phyloP scores from a whole-genome alignment of 2,797 vertebrate species.

The Clangula hyemalis region DNA sequence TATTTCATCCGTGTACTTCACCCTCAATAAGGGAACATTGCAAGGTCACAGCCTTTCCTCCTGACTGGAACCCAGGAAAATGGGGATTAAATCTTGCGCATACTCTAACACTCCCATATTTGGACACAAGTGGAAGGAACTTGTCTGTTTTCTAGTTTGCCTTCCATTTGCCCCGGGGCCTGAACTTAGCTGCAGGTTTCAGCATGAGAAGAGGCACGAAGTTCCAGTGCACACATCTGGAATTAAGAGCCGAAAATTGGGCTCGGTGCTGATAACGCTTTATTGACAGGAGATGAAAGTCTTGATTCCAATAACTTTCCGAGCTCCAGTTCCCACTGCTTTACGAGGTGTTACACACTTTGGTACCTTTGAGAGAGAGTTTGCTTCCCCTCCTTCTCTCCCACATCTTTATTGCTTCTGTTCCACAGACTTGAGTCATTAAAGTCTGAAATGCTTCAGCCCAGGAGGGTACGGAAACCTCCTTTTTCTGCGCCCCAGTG shows the following conservation, averaged over 20 bases:
- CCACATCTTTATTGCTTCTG: constrained; percentile 75
- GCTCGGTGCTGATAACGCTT: constrained; percentile 69
- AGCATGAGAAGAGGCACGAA: constrained; percentile 20
- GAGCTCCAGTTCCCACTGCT: constrained; percentile 61
- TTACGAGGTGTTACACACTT: constrained; percentile 77
- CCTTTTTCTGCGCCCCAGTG: neutral
- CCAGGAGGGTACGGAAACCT: constrained; percentile 21
- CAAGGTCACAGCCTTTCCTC: neutral
- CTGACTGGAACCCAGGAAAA: neutral
- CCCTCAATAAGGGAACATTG: neutral
- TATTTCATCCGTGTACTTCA: neutral
- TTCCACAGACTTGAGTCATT: constrained; percentile 72
- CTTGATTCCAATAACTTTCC: constrained; percentile 63
- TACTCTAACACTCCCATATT: neutral
- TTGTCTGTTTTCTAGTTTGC: constrained; percentile 32
- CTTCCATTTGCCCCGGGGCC: neutral
- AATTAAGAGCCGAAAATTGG: constrained; percentile 65
- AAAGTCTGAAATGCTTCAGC: constrained; percentile 59
- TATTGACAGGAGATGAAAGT: constrained; percentile 80
- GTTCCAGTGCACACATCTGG: constrained; percentile 71
- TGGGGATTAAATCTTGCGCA: neutral
- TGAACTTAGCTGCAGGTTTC: neutral
- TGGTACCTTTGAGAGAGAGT: constrained; percentile 66
- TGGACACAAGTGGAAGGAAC: constrained; percentile 16
- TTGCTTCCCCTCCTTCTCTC: constrained; percentile 67